Percentiles rank a stretch among this genome's conserved stretches.
Evolutionary conservation across 2,888 invertebrate genomes (phyloP).

Genomic region (Rhagium mordax): DNA sequence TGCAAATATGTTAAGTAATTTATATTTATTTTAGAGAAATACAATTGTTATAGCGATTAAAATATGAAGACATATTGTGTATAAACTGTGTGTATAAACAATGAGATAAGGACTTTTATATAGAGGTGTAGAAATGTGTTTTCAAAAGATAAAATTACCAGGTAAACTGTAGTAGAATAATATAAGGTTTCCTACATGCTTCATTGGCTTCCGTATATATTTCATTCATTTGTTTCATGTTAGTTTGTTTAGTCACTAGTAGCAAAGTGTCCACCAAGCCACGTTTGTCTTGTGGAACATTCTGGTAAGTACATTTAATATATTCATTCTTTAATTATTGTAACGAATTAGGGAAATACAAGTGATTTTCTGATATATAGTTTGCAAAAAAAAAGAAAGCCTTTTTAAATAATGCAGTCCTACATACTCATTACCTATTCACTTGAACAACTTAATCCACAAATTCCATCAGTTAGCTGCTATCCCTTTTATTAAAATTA

Average conservation of each 20-base stretch:
- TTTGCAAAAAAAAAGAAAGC: too few relatives aligned
- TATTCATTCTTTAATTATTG: neutral
- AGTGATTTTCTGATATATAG: too few relatives aligned
- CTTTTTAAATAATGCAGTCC: too few relatives aligned
- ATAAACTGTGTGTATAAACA: neutral
- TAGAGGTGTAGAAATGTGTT: neutral
- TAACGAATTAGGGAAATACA: neutral
- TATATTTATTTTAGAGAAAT: neutral
- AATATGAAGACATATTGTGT: neutral
- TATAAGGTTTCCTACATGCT: constrained; percentile 60
- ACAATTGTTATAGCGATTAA: neutral
- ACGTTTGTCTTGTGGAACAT: neutral
- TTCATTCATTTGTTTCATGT: constrained; percentile 48
- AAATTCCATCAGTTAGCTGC: too few relatives aligned
- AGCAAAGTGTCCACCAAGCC: neutral
- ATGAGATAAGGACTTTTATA: neutral
- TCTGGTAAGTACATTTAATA: constrained; percentile 11
- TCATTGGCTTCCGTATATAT: constrained; percentile 62
- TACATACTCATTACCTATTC: too few relatives aligned
- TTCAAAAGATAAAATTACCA: constrained; percentile 38
- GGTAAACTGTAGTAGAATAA: constrained; percentile 31
- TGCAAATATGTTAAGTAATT: too few relatives aligned
- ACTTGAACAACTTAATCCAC: too few relatives aligned
- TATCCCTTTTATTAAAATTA: too few relatives aligned
- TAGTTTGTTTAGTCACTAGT: constrained; percentile 2